Base-by-base conservation (phyloP, 1,140 invertebrate genomes). In the Cydia splendana region DNA sequence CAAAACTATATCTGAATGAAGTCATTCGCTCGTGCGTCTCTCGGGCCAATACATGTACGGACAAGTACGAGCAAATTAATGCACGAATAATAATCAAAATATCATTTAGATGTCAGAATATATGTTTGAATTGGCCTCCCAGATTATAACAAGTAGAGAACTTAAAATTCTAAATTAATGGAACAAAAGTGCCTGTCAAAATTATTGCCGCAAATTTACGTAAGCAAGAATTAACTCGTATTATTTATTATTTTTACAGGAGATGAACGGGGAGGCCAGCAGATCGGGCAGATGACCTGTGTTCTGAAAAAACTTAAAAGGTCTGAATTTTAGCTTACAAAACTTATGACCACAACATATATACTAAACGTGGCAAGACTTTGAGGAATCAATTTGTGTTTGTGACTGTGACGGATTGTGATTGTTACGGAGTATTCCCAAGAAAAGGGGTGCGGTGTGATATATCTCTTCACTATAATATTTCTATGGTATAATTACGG, bases 191-290 rank as follows among this genome's bases (percentile, higher is more conserved):
- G 57, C 57, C 57, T 62, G 57, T 2, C 7, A 12, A 62, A 62
- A 62, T 12, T 0, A 24, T 62, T 62, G 20, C 57, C 15, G 57
- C 57, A 62, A 62, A 62, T 10, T 42, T 42, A 10, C 24, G 7
- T 24, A 20, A 62, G 57, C 18, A 7, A 62, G 15, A 53, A 7
- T 12, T 62, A 24, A 12, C 28, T 71, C 20, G 6, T 65, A 57
- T 45, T 75, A 20, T 78, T 75, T 65, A 57, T 45, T 75, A 20
- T 78, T 75, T 80, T 81, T 85, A 65, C 81, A 89, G 88, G 82
- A 89, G 84, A 82, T 86, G 76, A 86, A 82, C 65, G 85, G 82
- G 7, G 83, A 88, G 45, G 24, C 81, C 4, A 86, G 85, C 77
- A 86, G 77, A 65, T 48, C 81, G 2, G 85, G 85, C 76, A 86